Evolutionary conservation across 2,888 invertebrate genomes (phyloP).

Genomic region (Ichneumoninae sp.): DNA sequence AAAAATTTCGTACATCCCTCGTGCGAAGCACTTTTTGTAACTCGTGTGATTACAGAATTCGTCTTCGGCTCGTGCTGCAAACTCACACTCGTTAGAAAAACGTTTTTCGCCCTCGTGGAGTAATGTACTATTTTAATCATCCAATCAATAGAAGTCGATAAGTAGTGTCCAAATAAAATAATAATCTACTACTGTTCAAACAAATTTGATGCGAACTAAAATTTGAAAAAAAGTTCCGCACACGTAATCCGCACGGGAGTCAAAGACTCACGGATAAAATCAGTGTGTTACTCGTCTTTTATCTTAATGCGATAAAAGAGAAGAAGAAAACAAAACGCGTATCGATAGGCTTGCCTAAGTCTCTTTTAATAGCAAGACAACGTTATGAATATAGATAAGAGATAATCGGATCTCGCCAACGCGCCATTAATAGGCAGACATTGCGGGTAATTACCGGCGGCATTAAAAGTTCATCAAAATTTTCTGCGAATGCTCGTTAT

Average conservation of each 20-base stretch:
- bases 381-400: constrained; percentile 13
- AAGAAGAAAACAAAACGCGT: neutral
- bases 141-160: too few relatives aligned
- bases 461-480: constrained; percentile 74
- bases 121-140: too few relatives aligned
- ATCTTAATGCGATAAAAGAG: neutral
- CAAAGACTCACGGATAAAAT: neutral
- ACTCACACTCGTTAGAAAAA: too few relatives aligned
- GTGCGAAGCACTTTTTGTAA: too few relatives aligned
- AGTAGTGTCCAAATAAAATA: too few relatives aligned
- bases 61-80: too few relatives aligned
- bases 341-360: constrained; percentile 23
- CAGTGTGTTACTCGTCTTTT: neutral
- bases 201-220: neutral
- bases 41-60: too few relatives aligned
- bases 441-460: constrained; percentile 54
- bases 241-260: too few relatives aligned
- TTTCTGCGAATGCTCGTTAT: constrained; percentile 66
- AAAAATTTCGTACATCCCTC: too few relatives aligned
- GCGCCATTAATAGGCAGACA: constrained; percentile 43
- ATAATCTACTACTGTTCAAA: too few relatives aligned
- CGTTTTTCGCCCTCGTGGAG: too few relatives aligned
- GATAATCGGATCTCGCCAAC: constrained; percentile 27
- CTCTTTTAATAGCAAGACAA: constrained; percentile 26
- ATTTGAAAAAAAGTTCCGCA: neutral